Percentiles rank a stretch among this genome's conserved stretches.
Evolutionary conservation across 35 echinoderm and acorn worm genomes (phyloP).

Genomic region (Eucidaris tribuloides): DNA sequence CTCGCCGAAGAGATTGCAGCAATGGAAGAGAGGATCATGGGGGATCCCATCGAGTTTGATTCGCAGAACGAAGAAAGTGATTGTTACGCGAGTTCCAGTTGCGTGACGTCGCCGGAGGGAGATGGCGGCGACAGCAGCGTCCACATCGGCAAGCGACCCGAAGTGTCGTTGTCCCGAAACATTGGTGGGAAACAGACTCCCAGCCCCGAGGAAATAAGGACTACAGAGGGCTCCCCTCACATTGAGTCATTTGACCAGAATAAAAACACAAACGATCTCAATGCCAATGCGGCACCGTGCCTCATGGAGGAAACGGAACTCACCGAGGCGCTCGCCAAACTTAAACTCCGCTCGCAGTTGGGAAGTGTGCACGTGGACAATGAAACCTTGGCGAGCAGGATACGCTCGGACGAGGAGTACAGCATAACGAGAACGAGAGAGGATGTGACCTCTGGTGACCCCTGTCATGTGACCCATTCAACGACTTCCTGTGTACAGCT

Average conservation of each 20-base stretch:
- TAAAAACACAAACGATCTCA: conserved; percentile 22
- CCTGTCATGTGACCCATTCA: background rate
- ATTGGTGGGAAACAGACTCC: conserved; percentile 24
- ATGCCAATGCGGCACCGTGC: conserved; percentile 4
- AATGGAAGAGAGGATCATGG: conserved; percentile 69
- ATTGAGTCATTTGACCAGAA: conserved; percentile 31
- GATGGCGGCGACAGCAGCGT: conserved; percentile 37
- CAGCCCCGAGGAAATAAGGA: conserved; percentile 11
- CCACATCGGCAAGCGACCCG: conserved; percentile 32
- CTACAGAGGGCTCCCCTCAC: conserved; percentile 38
- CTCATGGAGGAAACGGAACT: conserved; percentile 25
- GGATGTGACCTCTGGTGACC: background rate
- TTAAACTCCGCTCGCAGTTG: background rate
- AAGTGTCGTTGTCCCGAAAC: conserved; percentile 40
- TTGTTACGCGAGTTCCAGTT: conserved; percentile 61
- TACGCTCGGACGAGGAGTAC: background rate
- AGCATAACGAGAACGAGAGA: background rate
- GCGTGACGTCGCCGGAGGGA: conserved; percentile 85
- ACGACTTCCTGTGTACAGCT: background rate
- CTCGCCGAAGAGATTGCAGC: conserved; percentile 88
- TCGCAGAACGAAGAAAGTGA: conserved; percentile 69
- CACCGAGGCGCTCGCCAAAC: conserved; percentile 19
- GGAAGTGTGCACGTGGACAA: conserved; percentile 16
- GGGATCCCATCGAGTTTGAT: conserved; percentile 36
- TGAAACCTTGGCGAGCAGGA: background rate